phyloP scores from a whole-genome alignment of 53 echinoderm and acorn worm genomes.

The Crossaster papposus region DNA sequence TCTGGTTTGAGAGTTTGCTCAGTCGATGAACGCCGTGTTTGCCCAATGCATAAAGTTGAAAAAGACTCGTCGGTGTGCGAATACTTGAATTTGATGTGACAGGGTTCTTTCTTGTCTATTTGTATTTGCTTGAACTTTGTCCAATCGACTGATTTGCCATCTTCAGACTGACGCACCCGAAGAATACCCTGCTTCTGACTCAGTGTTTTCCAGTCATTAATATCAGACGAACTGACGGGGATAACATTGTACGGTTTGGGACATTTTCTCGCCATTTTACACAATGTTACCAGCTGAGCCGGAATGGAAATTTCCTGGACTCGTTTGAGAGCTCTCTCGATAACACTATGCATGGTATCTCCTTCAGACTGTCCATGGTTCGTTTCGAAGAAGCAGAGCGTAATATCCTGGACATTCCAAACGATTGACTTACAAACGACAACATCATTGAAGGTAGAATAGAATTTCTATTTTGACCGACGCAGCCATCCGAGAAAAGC shows the following conservation, averaged over 20 bases:
- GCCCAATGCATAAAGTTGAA: too few relatives aligned
- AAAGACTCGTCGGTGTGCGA: too few relatives aligned
- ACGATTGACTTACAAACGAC: neutral
- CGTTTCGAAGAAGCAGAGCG: conserved; percentile 33
- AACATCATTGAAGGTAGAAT: conserved; percentile 43
- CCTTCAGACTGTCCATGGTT: conserved; percentile 59
- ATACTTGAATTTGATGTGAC: too few relatives aligned
- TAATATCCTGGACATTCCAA: neutral
- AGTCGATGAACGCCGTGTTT: too few relatives aligned
- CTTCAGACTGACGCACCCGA: neutral
- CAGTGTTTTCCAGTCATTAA: conserved; percentile 24
- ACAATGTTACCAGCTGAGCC: neutral
- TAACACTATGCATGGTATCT: conserved; percentile 43
- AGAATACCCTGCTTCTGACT: conserved; percentile 20
- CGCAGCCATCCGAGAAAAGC: conserved; percentile 43
- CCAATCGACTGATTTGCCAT: too few relatives aligned
- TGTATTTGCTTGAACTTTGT: too few relatives aligned
- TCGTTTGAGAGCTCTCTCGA: neutral
- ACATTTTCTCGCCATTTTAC: conserved; percentile 7
- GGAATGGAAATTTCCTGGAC: conserved; percentile 14
- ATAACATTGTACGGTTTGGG: conserved; percentile 12
- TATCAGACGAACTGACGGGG: neutral
- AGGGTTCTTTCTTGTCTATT: too few relatives aligned
- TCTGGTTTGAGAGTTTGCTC: too few relatives aligned
- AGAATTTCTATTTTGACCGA: conserved; percentile 46